A percentile compares a stretch with the other conserved stretches of the same genome.
These are phyloP conservation scores for Thereva nobilitata DNA, from an alignment of 2,888 invertebrate species.

Conservation along the genomic window DNA sequence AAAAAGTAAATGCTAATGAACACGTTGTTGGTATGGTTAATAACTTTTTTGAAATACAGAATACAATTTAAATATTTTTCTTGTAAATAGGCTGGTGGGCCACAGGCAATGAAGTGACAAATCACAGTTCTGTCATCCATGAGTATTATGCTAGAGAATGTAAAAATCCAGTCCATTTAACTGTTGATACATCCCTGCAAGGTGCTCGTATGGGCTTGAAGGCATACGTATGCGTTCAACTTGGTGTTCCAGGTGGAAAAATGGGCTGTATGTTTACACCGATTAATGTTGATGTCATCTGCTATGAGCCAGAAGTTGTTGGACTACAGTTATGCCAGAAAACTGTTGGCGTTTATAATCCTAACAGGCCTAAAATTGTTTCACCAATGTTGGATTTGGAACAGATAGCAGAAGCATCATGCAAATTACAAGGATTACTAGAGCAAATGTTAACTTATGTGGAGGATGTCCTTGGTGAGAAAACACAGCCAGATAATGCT, in stretches of 20 bases:
- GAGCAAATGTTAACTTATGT: constrained; percentile 83
- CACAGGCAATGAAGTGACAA: constrained; percentile 95
- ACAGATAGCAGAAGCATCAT: constrained; percentile 85
- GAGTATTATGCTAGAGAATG: constrained; percentile 96
- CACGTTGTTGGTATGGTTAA: constrained; percentile 71
- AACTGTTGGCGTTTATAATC: constrained; percentile 66
- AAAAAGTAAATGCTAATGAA: constrained; percentile 90
- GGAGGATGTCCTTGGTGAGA: constrained; percentile 86
- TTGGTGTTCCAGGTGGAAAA: constrained; percentile 93
- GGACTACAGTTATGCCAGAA: constrained; percentile 82
- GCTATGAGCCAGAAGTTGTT: constrained; percentile 90
- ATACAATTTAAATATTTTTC: neutral
- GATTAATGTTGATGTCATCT: constrained; percentile 83
- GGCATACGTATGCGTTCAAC: constrained; percentile 88
- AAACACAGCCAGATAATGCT: constrained; percentile 77
- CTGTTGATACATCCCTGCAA: constrained; percentile 89
- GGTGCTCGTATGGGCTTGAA: constrained; percentile 91
- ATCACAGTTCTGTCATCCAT: constrained; percentile 95
- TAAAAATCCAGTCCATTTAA: constrained; percentile 91
- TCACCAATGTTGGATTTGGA: constrained; percentile 73
- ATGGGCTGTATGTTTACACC: constrained; percentile 97
- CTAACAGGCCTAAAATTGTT: constrained; percentile 65
- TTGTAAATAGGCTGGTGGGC: constrained; percentile 86
- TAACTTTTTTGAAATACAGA: constrained; percentile 43
- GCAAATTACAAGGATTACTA: constrained; percentile 74